Conservation (phyloP, 2,888 invertebrate genomes). For the Latrodectus elegans region DNA sequence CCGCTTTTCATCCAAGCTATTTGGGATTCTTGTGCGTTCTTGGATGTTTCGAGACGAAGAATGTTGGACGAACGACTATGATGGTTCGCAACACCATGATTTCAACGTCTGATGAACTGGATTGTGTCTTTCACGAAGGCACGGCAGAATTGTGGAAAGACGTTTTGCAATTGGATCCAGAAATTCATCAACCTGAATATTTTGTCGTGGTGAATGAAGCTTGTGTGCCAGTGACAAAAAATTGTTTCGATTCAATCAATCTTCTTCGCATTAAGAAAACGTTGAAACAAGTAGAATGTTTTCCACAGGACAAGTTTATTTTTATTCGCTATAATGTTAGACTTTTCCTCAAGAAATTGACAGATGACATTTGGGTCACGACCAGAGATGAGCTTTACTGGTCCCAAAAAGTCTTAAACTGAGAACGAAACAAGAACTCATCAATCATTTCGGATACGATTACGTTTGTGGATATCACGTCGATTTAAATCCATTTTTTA, state of each 20-base stretch:
- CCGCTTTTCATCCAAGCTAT: slow-evolving; percentile 22
- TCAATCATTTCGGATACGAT: background rate
- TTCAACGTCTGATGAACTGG: too few relatives aligned
- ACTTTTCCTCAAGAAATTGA: background rate
- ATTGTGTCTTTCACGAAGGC: too few relatives aligned
- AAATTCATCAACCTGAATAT: too few relatives aligned
- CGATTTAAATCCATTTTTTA: slow-evolving; percentile 13
- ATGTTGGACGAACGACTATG: slow-evolving; percentile 21
- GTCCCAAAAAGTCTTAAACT: background rate
- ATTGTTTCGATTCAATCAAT: background rate
- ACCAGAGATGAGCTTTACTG: background rate
- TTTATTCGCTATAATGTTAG: background rate
- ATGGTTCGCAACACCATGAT: slow-evolving; percentile 22
- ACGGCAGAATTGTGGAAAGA: too few relatives aligned
- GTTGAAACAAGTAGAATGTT: slow-evolving; percentile 4
- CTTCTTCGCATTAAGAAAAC: background rate
- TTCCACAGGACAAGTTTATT: background rate
- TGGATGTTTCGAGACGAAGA: slow-evolving; percentile 31
- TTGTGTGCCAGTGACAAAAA: background rate
- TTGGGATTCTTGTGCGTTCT: slow-evolving; percentile 23
- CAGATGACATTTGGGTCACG: background rate
- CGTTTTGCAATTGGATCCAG: too few relatives aligned
- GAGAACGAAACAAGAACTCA: background rate
- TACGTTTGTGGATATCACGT: slow-evolving; percentile 4
- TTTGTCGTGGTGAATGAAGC: slow-evolving; percentile 17